Conservation (phyloP, 2,888 invertebrate genomes). For the Lycocerus yunnanus region DNA sequence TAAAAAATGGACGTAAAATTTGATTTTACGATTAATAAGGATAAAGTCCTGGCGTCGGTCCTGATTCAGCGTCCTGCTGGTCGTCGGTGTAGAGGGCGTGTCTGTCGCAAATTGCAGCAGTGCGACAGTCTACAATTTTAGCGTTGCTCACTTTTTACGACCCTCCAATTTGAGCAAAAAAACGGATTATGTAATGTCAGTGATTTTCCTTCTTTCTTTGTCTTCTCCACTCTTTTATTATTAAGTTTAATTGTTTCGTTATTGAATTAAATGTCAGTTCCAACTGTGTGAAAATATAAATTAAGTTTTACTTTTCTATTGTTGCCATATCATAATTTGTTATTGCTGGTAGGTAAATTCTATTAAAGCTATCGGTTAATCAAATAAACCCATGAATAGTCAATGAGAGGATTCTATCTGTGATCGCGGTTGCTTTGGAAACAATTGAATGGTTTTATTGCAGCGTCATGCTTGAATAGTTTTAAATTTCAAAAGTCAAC, state of each 20-base stretch:
- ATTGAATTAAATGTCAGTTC: not conserved
- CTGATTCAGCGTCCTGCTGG: slow-evolving; percentile 37
- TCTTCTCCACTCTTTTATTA: not conserved
- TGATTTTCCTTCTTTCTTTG: slow-evolving; percentile 30
- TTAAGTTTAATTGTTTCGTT: not conserved
- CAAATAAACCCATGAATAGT: slow-evolving; percentile 41
- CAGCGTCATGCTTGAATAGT: slow-evolving; percentile 25
- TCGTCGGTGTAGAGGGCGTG: slow-evolving; percentile 47
- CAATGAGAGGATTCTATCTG: slow-evolving; percentile 37
- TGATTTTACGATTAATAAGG: slow-evolving; percentile 1
- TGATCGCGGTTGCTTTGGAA: slow-evolving; percentile 36
- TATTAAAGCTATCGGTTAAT: slow-evolving; percentile 39
- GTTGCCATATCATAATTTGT: not conserved
- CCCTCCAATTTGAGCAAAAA: slow-evolving; percentile 54
- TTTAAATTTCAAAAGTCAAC: not conserved
- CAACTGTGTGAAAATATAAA: not conserved
- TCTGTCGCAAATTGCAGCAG: slow-evolving; percentile 52
- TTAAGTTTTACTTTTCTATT: not conserved
- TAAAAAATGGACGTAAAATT: slow-evolving; percentile 1
- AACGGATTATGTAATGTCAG: slow-evolving; percentile 45
- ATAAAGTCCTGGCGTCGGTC: slow-evolving; percentile 32
- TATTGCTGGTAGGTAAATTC: slow-evolving; percentile 22
- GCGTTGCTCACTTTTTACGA: slow-evolving; percentile 53
- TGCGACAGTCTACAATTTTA: slow-evolving; percentile 47
- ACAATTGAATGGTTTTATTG: slow-evolving; percentile 32